These are phyloP conservation scores for Athene cunicularia DNA, from an alignment of 2,113 vertebrate genomes.

Conservation along the genomic window DNA sequence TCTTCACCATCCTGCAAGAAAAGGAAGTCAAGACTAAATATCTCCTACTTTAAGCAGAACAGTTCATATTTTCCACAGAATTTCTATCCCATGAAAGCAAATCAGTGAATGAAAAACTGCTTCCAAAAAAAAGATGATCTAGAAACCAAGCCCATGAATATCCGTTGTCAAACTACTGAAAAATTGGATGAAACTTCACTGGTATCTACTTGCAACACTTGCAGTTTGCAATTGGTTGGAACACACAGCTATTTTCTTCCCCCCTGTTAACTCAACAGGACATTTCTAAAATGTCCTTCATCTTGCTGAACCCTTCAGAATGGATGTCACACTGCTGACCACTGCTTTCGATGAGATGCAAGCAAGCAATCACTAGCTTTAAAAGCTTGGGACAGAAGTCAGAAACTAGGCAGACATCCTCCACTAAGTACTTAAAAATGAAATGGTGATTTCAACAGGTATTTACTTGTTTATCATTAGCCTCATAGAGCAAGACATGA, in stretches of 20 bases:
- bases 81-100: neutral
- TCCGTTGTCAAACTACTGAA: neutral
- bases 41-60: neutral
- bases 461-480: neutral
- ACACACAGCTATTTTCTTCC: neutral
- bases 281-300: neutral
- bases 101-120: neutral
- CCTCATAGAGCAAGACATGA: neutral
- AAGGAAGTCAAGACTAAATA: conserved; percentile 73
- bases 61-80: neutral
- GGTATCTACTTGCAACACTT: neutral
- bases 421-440: neutral
- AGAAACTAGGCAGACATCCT: neutral
- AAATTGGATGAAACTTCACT: neutral
- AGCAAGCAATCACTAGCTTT: neutral
- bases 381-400: neutral
- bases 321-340: neutral
- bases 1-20: conserved; percentile 89
- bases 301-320: neutral
- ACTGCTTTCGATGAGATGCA: neutral
- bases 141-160: neutral
- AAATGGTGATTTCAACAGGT: neutral
- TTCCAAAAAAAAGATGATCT: neutral
- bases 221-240: neutral
- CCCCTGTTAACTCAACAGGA: neutral